Percentiles rank a stretch among this genome's conserved stretches.
Evolutionary conservation across 2,113 vertebrate species (phyloP).

Genomic region (cat (Felis catus)): DNA sequence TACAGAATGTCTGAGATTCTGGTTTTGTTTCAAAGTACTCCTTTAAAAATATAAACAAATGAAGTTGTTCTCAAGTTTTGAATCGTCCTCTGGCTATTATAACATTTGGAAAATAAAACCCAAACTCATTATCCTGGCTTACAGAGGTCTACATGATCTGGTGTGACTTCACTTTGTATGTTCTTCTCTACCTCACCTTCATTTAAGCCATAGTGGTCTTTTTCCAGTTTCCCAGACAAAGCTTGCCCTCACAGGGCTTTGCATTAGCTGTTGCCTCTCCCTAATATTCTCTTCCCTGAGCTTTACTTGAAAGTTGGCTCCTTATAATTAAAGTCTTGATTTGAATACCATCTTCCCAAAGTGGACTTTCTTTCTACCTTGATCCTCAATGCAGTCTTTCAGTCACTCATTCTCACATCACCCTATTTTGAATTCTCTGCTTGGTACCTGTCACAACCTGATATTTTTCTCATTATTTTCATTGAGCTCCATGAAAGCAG

Average conservation of each 20-base stretch:
- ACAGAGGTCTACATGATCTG: background rate
- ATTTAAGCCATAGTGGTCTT: background rate
- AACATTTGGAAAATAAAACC: constrained; percentile 6
- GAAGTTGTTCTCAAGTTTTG: background rate
- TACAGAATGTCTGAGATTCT: background rate
- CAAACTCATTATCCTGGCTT: background rate
- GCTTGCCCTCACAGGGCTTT: background rate
- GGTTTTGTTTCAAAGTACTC: background rate
- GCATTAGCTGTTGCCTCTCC: background rate
- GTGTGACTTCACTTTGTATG: background rate
- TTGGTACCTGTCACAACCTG: background rate
- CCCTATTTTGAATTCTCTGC: background rate
- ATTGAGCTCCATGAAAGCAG: background rate
- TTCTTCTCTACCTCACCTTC: background rate
- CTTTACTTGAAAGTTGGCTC: background rate
- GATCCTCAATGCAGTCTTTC: background rate
- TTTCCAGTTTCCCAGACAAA: constrained; percentile 12
- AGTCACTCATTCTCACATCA: too few relatives aligned
- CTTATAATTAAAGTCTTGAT: background rate
- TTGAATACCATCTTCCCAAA: background rate
- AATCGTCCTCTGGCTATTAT: background rate
- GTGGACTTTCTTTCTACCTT: background rate
- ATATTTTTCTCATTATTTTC: background rate
- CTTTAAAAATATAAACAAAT: background rate
- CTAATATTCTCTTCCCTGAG: background rate